These are phyloP conservation scores for Hyaena hyaena DNA, from an alignment of 2,113 vertebrate genomes.

Conservation along the genomic window DNA sequence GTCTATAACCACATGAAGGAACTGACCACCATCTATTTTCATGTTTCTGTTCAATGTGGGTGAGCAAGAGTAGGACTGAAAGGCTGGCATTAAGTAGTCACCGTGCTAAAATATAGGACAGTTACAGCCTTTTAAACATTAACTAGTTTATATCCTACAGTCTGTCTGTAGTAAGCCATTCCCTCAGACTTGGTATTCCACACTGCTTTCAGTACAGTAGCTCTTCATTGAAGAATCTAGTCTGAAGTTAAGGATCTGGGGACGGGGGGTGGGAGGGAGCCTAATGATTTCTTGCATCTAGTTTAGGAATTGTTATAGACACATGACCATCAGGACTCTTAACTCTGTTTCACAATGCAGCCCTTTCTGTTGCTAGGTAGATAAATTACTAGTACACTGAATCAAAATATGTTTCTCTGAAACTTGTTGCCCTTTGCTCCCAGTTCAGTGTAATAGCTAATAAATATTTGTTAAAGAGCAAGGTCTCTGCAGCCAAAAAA, in stretches of 20 bases:
- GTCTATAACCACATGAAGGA: background rate
- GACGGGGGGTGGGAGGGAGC: too few species aligned
- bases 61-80: constrained; percentile 19
- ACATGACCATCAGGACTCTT: background rate
- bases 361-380: constrained; percentile 8
- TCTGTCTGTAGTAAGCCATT: background rate
- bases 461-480: constrained; percentile 33
- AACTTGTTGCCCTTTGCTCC: constrained; percentile 19
- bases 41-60: constrained; percentile 17
- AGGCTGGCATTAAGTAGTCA: background rate
- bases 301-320: background rate
- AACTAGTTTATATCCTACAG: background rate
- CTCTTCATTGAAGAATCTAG: background rate
- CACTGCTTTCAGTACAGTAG: background rate
- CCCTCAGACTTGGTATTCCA: background rate
- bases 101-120: background rate
- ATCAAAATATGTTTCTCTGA: constrained; percentile 39
- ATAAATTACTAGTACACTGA: constrained; percentile 1
- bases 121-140: background rate
- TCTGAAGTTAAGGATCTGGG: background rate
- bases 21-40: background rate
- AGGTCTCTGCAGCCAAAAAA: background rate
- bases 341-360: background rate
- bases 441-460: constrained; percentile 5
- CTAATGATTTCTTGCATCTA: background rate